These are phyloP conservation scores for Teleogryllus occipitalis DNA, from an alignment of 1,140 invertebrate genomes.

Conservation along the genomic window DNA sequence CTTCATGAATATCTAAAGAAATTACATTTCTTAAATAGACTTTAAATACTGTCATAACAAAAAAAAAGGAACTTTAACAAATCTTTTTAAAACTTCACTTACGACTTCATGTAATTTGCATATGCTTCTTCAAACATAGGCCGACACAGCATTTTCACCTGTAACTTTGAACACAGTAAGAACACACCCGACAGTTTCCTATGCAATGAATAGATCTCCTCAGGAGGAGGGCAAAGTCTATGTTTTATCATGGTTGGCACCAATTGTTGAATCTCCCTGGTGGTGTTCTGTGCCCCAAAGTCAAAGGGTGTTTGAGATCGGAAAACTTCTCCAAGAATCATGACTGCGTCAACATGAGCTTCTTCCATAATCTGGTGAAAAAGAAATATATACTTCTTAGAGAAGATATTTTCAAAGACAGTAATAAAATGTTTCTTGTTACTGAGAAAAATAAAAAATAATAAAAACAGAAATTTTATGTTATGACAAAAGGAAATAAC, in stretches of 20 bases:
- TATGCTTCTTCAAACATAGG: constrained; percentile 79
- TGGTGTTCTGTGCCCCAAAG: constrained; percentile 78
- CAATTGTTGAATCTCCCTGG: constrained; percentile 63
- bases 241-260: constrained; percentile 95
- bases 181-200: constrained; percentile 97
- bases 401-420: constrained; percentile 23
- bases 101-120: constrained; percentile 43
- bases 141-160: constrained; percentile 76
- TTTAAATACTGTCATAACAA: no score
- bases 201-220: constrained; percentile 97
- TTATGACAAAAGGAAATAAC: no score
- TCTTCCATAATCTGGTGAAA: constrained; percentile 73
- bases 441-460: constrained; percentile 16
- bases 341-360: constrained; percentile 89
- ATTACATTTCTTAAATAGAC: no score
- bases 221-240: constrained; percentile 90
- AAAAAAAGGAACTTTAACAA: no score
- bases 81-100: no score
- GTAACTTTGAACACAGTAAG: constrained; percentile 85
- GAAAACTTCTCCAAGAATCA: constrained; percentile 93
- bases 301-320: constrained; percentile 67
- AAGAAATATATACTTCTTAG: constrained; percentile 3
- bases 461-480: no score
- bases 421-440: constrained; percentile 13
- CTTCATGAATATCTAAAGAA: no score